These are phyloP conservation scores for Semicossyphus pulcher DNA, from an alignment of 2,113 vertebrate species.

Conservation along the genomic window DNA sequence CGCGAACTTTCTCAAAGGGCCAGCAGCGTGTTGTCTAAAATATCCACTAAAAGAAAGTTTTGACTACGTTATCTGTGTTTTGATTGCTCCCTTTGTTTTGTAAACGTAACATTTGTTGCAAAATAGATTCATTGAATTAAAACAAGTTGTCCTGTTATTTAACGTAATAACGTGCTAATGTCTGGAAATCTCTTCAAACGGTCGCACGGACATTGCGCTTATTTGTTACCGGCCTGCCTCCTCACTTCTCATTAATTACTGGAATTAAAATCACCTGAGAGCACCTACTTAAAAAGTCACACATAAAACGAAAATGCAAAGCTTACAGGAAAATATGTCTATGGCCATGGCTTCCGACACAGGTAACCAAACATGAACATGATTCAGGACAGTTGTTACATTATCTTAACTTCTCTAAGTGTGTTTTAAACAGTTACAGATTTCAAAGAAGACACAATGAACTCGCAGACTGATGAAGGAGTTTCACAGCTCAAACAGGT, in stretches of 20 bases:
- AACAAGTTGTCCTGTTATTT: too few species aligned
- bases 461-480: not conserved
- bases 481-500: slow-evolving; percentile 26
- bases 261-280: slow-evolving; percentile 46
- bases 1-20: slow-evolving; percentile 59
- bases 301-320: too few species aligned
- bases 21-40: not conserved
- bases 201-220: too few species aligned
- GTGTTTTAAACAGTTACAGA: slow-evolving; percentile 15
- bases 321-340: not conserved
- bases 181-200: too few species aligned
- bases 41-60: too few species aligned
- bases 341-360: slow-evolving; percentile 38
- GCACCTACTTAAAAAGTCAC: not conserved
- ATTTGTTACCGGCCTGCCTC: not conserved
- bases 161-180: too few species aligned
- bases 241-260: slow-evolving; percentile 15
- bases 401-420: not conserved
- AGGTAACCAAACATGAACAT: slow-evolving; percentile 40
- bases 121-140: too few species aligned
- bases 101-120: too few species aligned
- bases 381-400: not conserved
- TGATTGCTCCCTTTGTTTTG: too few species aligned
- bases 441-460: not conserved
- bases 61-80: too few species aligned